These are phyloP conservation scores for Suricata suricatta DNA, from an alignment of 2,113 vertebrate genomes.

Conservation along the genomic window DNA sequence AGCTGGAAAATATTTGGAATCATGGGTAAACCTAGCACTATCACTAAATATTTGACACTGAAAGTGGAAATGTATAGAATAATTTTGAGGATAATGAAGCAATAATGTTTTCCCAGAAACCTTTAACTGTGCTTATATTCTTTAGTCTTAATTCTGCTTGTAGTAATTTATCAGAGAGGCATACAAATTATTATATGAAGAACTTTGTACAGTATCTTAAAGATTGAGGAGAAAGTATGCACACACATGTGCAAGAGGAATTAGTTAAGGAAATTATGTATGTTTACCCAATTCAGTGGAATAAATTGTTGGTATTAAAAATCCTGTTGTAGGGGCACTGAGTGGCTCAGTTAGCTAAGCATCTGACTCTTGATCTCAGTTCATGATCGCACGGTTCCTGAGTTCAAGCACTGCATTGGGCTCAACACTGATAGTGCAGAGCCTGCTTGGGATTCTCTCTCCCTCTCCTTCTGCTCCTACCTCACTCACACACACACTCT, in stretches of 20 bases:
- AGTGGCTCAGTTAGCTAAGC: too few species aligned
- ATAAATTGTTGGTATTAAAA: not conserved
- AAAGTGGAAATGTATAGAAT: not conserved
- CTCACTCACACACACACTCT: too few species aligned
- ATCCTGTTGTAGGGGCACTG: not conserved
- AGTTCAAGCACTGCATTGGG: too few species aligned
- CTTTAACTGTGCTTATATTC: not conserved
- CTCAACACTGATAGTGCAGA: too few species aligned
- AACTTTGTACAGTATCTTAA: not conserved
- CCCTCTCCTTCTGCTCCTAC: too few species aligned
- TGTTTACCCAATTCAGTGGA: not conserved
- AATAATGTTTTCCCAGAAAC: not conserved
- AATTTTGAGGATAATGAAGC: conserved; percentile 13
- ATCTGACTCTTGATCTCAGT: too few species aligned
- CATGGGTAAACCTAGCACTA: not conserved
- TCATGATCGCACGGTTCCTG: too few species aligned
- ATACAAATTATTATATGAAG: not conserved
- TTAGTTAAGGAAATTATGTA: not conserved
- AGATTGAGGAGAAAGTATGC: not conserved
- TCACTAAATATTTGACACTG: not conserved
- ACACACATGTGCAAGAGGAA: not conserved
- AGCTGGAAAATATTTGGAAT: not conserved
- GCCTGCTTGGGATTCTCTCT: too few species aligned
- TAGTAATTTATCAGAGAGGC: not conserved
- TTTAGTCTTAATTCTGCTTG: not conserved